A percentile compares a stretch with the other conserved stretches of the same genome.
Conservation (phyloP, 2,797 vertebrate genomes). For the Manis pentadactyla region DNA sequence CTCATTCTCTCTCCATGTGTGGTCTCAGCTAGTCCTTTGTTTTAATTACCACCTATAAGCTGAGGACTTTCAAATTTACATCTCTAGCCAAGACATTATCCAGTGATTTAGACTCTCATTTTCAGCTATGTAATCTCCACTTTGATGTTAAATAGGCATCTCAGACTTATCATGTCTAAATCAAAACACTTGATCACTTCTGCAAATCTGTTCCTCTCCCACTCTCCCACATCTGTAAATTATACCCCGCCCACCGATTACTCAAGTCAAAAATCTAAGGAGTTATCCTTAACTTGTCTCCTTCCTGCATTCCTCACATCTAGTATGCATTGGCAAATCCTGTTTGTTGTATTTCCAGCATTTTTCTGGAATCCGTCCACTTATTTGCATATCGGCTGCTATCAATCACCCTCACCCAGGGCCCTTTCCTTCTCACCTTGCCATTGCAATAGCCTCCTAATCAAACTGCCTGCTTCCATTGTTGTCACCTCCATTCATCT, state of each 20-base stretch:
- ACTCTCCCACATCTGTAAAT: neutral
- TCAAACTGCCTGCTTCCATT: neutral
- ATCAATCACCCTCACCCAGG: neutral
- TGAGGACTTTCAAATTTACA: neutral
- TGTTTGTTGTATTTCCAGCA: slow-evolving; percentile 25
- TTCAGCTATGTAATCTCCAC: neutral
- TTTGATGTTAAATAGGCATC: neutral
- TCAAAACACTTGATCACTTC: neutral
- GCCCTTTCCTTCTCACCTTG: neutral
- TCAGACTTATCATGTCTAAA: neutral
- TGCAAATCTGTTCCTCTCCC: neutral
- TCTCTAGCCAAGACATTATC: neutral
- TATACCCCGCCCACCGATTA: neutral
- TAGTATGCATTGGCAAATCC: neutral
- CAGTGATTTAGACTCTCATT: neutral
- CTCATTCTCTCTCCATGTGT: neutral
- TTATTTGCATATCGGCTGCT: neutral
- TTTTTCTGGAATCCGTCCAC: neutral
- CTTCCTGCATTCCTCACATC: neutral
- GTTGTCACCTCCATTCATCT: neutral
- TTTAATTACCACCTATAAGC: neutral
- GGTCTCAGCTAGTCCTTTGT: neutral
- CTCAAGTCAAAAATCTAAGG: neutral
- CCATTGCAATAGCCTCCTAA: neutral
- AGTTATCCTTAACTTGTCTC: neutral